Percentiles rank a stretch among this genome's conserved stretches.
These are phyloP conservation scores for Dugesia japonica DNA, from an alignment of 2,888 invertebrate species.

Conservation along the genomic window DNA sequence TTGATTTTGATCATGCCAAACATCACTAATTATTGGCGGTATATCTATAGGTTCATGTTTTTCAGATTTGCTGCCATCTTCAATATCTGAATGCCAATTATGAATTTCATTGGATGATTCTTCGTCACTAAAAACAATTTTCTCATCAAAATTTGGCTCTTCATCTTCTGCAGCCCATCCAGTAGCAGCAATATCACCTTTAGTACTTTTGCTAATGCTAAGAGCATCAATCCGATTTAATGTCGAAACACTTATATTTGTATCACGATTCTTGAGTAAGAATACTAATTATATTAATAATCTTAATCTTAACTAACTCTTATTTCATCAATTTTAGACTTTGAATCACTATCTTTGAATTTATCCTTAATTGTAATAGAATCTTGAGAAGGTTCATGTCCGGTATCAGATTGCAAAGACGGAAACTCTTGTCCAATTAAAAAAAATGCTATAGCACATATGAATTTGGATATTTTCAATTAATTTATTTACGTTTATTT, in stretches of 20 bases:
- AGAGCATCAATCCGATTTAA: not conserved
- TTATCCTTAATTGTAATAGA: too few relatives aligned
- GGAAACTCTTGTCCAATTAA: too few relatives aligned
- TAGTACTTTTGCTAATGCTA: not conserved
- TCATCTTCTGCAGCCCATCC: conserved; percentile 33
- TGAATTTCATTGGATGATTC: not conserved
- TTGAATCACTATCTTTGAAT: too few relatives aligned
- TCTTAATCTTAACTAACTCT: too few relatives aligned
- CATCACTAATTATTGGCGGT: not conserved
- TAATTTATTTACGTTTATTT: not conserved
- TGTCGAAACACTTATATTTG: not conserved
- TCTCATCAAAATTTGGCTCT: conserved; percentile 29
- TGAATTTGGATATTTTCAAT: too few relatives aligned
- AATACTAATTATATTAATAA: too few relatives aligned
- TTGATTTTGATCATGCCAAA: not conserved
- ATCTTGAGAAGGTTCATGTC: too few relatives aligned
- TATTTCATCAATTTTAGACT: too few relatives aligned
- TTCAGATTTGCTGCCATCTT: not conserved
- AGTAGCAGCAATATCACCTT: conserved; percentile 27
- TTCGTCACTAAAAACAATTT: conserved; percentile 1
- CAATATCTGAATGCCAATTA: conserved; percentile 1
- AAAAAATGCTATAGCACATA: too few relatives aligned
- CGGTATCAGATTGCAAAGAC: too few relatives aligned
- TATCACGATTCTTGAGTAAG: not conserved
- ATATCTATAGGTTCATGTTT: not conserved